Evolutionary conservation across 2,888 invertebrate genomes (phyloP), one percentile per base, ranked within the genome.

Genomic region (Pollenia labialis): DNA sequence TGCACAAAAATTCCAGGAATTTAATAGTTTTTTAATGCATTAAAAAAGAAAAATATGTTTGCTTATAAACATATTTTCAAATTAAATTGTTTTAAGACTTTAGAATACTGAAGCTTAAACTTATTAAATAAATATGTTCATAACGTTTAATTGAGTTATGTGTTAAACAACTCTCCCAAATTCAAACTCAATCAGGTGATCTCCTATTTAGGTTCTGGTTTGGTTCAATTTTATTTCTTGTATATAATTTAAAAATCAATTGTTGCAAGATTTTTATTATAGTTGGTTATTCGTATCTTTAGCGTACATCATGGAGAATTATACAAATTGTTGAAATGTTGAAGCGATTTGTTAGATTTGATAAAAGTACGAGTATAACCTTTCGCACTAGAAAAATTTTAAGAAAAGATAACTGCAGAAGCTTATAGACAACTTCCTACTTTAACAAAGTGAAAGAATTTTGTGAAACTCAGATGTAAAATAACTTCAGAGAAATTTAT

Each of bases 291-390:
- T 40, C 1, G 68, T 64, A 82, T 81, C 80, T 62, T 12, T 11
- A 32, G 71, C 83, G 75, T 87, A 76, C 66, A 84, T 87, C 86
- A 79, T 11, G n/a, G 52, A 14, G 50, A 71, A 83, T 83, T 83
- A 72, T 71, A 83, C 71, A 83, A 87, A 87, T 87, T 87, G 84
- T 18, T 77, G 72, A 76, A 84, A 76, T 87, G 86, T 81, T 76
- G 52, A 48, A 64, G 18, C 71, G 86, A 87, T 87, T 81, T 60
- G 46, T 56, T 58, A 60, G 42, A 58, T 71, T 44, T 75, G 82
- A 85, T 83, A 81, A 56, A 58, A 66, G 14, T 4, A 54, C 54
- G 16, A 56, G 64, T 54, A 44, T 81, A 84, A 84, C 80, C 86
- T 84, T 84, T 87, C 60, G 83, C 84, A 86, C 76, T 52, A 81